Percentiles rank a stretch among this genome's conserved stretches.
phyloP scores from a whole-genome alignment of 2,888 invertebrate species.

The Deilephila porcellus region DNA sequence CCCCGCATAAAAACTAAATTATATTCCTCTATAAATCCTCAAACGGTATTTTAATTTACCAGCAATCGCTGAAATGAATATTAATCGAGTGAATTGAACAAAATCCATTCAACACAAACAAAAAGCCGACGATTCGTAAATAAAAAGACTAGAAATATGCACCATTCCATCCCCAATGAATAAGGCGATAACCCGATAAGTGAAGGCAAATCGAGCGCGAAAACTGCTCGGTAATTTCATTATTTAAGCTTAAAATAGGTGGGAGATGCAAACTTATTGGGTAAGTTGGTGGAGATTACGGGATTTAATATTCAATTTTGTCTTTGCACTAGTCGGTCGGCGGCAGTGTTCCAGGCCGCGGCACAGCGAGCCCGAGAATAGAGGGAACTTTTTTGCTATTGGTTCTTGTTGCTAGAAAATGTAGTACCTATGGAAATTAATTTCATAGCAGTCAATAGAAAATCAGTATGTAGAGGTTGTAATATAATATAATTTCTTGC shows the following conservation, averaged over 20 bases:
- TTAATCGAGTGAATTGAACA: neutral
- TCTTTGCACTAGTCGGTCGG: conserved; percentile 13
- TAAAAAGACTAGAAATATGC: neutral
- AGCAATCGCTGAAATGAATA: neutral
- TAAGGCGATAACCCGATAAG: conserved; percentile 17
- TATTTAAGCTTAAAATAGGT: conserved; percentile 25
- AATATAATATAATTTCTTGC: no score
- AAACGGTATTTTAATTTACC: neutral
- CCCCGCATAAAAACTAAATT: neutral
- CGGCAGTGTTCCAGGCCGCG: neutral
- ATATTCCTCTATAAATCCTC: neutral
- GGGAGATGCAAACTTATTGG: conserved; percentile 25
- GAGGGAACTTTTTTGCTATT: no score
- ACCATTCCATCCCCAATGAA: neutral
- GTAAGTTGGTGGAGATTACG: conserved; percentile 14
- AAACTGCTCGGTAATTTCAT: conserved; percentile 23
- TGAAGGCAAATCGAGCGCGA: conserved; percentile 21
- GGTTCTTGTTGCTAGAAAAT: no score
- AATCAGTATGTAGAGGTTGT: no score
- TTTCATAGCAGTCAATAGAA: no score
- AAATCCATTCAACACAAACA: conserved; percentile 20
- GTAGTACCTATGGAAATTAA: no score
- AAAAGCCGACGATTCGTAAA: neutral
- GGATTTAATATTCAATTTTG: conserved; percentile 26
- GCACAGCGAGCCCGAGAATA: no score